Evolutionary conservation across 2,797 vertebrate species (phyloP).

Genomic region (Martes flavigula): DNA sequence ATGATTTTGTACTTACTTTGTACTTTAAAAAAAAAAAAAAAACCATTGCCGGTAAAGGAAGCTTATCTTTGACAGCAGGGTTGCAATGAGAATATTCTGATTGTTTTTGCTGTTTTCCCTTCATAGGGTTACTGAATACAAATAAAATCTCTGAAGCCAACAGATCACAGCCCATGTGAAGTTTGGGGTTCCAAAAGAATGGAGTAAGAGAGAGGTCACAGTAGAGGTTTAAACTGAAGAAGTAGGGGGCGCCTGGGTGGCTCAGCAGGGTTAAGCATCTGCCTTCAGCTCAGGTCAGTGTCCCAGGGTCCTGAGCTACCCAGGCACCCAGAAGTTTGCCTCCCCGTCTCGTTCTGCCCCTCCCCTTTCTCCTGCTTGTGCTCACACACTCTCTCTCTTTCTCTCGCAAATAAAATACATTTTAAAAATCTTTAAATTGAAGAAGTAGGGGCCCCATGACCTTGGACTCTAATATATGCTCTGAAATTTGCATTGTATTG

Average conservation of each 20-base stretch:
- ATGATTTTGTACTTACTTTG: background rate
- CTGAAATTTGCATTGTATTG: background rate
- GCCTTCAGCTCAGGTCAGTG: background rate
- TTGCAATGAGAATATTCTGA: background rate
- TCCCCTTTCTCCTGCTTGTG: background rate
- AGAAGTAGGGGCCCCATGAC: background rate
- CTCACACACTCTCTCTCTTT: background rate
- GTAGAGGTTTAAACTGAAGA: background rate
- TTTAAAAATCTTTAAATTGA: background rate
- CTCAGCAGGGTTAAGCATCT: background rate
- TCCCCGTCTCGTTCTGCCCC: background rate
- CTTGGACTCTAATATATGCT: background rate
- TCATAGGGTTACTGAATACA: background rate
- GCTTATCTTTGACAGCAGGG: background rate
- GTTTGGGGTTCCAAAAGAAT: background rate
- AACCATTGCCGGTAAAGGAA: background rate
- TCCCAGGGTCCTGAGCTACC: background rate
- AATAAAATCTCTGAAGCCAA: background rate
- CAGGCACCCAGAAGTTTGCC: background rate
- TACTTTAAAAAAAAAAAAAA: background rate
- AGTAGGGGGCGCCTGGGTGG: background rate
- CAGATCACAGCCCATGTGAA: background rate
- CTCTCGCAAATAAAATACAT: background rate
- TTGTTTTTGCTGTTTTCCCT: background rate
- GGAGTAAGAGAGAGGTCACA: background rate